These are phyloP conservation scores for Alectoris magna DNA, from an alignment of 2,797 vertebrate genomes.

Conservation along the genomic window DNA sequence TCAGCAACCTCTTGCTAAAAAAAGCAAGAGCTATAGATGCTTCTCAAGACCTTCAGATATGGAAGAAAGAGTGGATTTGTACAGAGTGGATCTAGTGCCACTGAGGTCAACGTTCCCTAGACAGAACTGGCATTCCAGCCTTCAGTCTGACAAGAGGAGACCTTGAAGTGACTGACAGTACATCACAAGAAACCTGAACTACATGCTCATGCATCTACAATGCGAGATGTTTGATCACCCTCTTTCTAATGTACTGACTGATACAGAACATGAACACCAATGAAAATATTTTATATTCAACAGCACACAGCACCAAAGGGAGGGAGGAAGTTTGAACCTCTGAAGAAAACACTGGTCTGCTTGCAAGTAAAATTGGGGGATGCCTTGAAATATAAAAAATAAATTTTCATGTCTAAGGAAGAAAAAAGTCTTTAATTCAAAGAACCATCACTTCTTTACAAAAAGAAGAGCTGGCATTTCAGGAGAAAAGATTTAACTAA, in stretches of 20 bases:
- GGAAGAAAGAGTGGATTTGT: not conserved
- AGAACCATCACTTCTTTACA: not conserved
- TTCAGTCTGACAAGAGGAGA: not conserved
- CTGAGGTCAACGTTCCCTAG: not conserved
- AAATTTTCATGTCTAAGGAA: not conserved
- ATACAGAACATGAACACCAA: not conserved
- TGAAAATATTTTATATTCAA: not conserved
- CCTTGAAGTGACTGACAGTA: not conserved
- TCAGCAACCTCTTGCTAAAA: not conserved
- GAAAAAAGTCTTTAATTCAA: not conserved
- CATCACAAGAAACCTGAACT: not conserved
- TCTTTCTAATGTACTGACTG: not conserved
- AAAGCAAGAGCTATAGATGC: not conserved
- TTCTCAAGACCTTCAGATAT: not conserved
- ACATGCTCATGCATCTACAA: not conserved
- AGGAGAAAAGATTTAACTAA: not conserved
- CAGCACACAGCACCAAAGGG: not conserved
- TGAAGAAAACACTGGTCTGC: not conserved
- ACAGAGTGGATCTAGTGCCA: not conserved
- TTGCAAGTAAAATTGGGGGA: not conserved
- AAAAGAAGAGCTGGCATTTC: not conserved
- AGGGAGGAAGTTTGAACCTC: not conserved
- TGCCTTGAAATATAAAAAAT: not conserved
- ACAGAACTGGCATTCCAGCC: not conserved
- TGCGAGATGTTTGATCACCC: not conserved